A percentile compares a stretch with the other conserved stretches of the same genome.
phyloP scores from a whole-genome alignment of 2,888 invertebrate genomes.

The Drosophila emarginata region DNA sequence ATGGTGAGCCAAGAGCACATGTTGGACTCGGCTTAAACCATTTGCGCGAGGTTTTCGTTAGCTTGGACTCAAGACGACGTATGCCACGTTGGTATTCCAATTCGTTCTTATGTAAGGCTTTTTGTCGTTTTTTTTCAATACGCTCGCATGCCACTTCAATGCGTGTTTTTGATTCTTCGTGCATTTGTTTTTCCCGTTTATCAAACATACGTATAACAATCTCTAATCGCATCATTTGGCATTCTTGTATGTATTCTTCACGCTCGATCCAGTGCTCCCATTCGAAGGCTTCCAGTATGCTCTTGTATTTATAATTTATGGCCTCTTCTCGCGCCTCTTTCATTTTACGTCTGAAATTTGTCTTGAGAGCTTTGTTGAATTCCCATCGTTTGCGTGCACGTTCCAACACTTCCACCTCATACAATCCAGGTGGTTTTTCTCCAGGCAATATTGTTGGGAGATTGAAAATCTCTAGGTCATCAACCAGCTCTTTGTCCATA shows the following conservation, averaged over 20 bases:
- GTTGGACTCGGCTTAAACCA: conserved; percentile 83
- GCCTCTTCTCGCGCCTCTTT: conserved; percentile 83
- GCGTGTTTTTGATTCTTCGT: conserved; percentile 79
- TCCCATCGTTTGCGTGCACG: conserved; percentile 86
- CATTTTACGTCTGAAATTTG: conserved; percentile 83
- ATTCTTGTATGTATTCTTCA: conserved; percentile 90
- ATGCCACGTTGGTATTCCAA: conserved; percentile 81
- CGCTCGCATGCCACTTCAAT: conserved; percentile 83
- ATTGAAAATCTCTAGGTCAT: conserved; percentile 76
- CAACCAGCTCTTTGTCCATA: conserved; percentile 49
- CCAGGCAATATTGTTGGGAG: conserved; percentile 73
- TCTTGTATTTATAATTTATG: conserved; percentile 82
- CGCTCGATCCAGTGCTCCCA: conserved; percentile 92
- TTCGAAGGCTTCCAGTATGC: conserved; percentile 91
- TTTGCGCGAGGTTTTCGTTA: conserved; percentile 79
- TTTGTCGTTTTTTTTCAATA: conserved; percentile 84
- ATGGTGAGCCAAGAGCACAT: conserved; percentile 84
- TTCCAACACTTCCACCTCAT: conserved; percentile 85
- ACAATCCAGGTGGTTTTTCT: conserved; percentile 76
- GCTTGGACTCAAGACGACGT: conserved; percentile 83
- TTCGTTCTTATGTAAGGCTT: conserved; percentile 84
- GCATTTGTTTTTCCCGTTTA: conserved; percentile 82
- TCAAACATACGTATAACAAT: conserved; percentile 84
- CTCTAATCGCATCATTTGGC: conserved; percentile 87
- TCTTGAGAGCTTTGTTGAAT: conserved; percentile 85